These are phyloP conservation scores for Enteromius unitaeniatus DNA, from an alignment of 2,797 vertebrate genomes.

Conservation along the genomic window DNA sequence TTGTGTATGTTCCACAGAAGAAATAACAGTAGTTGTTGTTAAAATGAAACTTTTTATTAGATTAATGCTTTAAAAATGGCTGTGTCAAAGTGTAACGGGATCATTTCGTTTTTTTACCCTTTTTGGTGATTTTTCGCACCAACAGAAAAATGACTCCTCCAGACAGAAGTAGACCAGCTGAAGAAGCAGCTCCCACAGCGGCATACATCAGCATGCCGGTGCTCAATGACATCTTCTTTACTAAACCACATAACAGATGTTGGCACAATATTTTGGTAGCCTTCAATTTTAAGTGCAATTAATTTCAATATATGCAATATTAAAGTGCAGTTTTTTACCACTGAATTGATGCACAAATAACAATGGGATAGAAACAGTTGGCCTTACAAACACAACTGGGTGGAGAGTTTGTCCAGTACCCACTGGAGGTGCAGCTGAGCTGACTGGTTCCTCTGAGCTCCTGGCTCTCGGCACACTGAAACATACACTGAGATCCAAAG, in stretches of 20 bases:
- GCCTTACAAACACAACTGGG: conserved; percentile 49
- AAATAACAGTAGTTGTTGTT: background rate
- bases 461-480: conserved; percentile 67
- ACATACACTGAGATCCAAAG: conserved; percentile 66
- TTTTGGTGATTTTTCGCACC: conserved; percentile 34
- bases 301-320: background rate
- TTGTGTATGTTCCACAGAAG: background rate
- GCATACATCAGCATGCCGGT: conserved; percentile 56
- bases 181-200: conserved; percentile 41
- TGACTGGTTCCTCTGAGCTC: conserved; percentile 59
- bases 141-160: conserved; percentile 60
- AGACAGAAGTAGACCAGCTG: conserved; percentile 52
- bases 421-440: conserved; percentile 70
- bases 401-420: conserved; percentile 64
- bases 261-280: background rate
- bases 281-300: conserved; percentile 7
- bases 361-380: background rate
- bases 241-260: conserved; percentile 46
- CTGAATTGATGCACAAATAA: background rate
- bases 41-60: background rate
- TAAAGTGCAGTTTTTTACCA: background rate
- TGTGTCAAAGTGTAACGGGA: background rate
- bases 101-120: conserved; percentile 55
- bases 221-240: conserved; percentile 42
- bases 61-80: background rate